Percentiles rank a stretch among this genome's conserved stretches.
Conservation (phyloP, 2,797 vertebrate genomes). For the Enteromius viviparus region DNA sequence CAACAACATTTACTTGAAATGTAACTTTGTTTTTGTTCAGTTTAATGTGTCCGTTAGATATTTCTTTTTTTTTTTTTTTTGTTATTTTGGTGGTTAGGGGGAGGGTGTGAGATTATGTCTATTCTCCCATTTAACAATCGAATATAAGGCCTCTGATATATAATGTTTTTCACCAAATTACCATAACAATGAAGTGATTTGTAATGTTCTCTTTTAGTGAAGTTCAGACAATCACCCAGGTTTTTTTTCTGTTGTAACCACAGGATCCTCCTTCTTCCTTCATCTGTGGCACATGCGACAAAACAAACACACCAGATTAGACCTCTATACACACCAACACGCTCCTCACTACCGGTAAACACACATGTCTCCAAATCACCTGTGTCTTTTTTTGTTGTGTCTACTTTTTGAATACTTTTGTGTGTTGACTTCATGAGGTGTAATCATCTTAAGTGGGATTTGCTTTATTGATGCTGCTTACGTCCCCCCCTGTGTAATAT, state of each 20-base stretch:
- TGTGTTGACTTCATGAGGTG: constrained; percentile 63
- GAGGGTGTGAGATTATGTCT: background rate
- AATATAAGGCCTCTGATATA: background rate
- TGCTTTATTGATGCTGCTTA: constrained; percentile 47
- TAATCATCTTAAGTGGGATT: constrained; percentile 66
- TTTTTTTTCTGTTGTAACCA: constrained; percentile 4
- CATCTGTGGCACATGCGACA: constrained; percentile 6
- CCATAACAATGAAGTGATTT: background rate
- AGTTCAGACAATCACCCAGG: background rate
- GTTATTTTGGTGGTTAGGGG: background rate
- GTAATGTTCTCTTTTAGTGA: background rate
- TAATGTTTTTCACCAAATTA: background rate
- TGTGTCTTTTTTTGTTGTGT: constrained; percentile 69
- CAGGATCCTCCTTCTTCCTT: constrained; percentile 3
- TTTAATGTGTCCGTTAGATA: background rate
- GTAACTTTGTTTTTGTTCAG: background rate
- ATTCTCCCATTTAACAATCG: background rate
- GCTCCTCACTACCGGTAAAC: constrained; percentile 31
- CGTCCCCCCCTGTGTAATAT: constrained; percentile 58
- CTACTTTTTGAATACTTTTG: constrained; percentile 53
- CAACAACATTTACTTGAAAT: background rate
- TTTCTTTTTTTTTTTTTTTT: background rate
- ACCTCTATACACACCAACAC: background rate
- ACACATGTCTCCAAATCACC: constrained; percentile 51
- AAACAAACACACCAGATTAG: constrained; percentile 27